phyloP scores from a whole-genome alignment of 2,888 invertebrate species.

The Sarcophaga variegata region DNA sequence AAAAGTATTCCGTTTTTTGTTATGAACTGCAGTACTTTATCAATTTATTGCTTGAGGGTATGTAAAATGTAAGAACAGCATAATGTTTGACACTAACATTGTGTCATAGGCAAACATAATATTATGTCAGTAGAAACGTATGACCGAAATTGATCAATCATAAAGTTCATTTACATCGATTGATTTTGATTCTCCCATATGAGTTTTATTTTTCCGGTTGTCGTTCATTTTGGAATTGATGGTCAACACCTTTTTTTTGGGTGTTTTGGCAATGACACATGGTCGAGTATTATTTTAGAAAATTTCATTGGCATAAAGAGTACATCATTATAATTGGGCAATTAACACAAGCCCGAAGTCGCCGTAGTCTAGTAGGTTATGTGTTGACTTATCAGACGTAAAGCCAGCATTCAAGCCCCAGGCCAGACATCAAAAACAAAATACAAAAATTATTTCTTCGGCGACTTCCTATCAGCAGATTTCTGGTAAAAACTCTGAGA shows the following conservation, averaged over 20 bases:
- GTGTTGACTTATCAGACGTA: no score
- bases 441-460: no score
- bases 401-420: no score
- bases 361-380: no score
- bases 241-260: background rate
- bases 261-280: constrained; percentile 32
- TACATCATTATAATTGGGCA: no score
- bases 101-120: background rate
- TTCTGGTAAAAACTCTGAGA: no score
- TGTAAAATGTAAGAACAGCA: no score
- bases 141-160: constrained; percentile 39
- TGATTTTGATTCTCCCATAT: constrained; percentile 37
- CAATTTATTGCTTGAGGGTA: background rate
- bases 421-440: no score
- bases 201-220: background rate
- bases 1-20: background rate
- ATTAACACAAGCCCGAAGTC: no score
- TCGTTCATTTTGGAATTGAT: background rate
- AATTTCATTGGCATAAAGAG: background rate
- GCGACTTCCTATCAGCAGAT: no score
- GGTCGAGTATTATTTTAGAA: background rate
- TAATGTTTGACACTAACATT: background rate
- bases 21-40: background rate
- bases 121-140: constrained; percentile 15
- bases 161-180: constrained; percentile 54